Evolutionary conservation across 1,140 invertebrate genomes (phyloP), one percentile per base, ranked within the genome.

Genomic region (Planococcus citri): DNA sequence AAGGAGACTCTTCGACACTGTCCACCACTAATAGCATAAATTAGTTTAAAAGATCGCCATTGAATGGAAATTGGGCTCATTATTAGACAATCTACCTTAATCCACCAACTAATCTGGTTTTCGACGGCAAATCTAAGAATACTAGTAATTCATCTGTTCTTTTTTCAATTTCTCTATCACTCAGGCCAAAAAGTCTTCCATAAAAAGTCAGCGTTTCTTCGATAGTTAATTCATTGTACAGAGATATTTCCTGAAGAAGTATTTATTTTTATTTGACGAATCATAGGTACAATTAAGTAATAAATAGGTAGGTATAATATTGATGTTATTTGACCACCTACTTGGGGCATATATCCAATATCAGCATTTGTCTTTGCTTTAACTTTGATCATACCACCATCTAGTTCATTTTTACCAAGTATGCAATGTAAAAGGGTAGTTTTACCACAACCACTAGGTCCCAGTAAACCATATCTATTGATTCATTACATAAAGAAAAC

Each of bases 1-100:
- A 97, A 86, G 0, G 91, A 94, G 0, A 94, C 85, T 70, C 93
- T 81, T 70, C 94, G 81, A 77, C 93, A 88, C 77, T 96, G 91
- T 0, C 94, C 94, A 12, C 94, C 94, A 74, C 91, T 93, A 75
- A n/a, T n/a, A n/a, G n/a, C n/a, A 69, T 27, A 17, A 67, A 71
- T 25, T 2, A 37, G 17, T n/a, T n/a, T n/a, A 60, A 60, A 60
- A 60, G 20, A 17, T 20, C n/a, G n/a, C n/a, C n/a, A n/a, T n/a
- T n/a, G n/a, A n/a, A n/a, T n/a, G n/a, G n/a, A n/a, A n/a, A n/a
- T n/a, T n/a, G n/a, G n/a, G n/a, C n/a, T n/a, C n/a, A n/a, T 33
- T 33, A 33, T 33, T 33, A 33, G 12, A 33, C 3, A 6, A 12
- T 33, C 12, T 6, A 74, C 74, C 74, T 75, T 41, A 75, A 25